Percentiles rank a stretch among this genome's conserved stretches.
phyloP scores from a whole-genome alignment of 1,140 invertebrate species.

The Bombus turneri region DNA sequence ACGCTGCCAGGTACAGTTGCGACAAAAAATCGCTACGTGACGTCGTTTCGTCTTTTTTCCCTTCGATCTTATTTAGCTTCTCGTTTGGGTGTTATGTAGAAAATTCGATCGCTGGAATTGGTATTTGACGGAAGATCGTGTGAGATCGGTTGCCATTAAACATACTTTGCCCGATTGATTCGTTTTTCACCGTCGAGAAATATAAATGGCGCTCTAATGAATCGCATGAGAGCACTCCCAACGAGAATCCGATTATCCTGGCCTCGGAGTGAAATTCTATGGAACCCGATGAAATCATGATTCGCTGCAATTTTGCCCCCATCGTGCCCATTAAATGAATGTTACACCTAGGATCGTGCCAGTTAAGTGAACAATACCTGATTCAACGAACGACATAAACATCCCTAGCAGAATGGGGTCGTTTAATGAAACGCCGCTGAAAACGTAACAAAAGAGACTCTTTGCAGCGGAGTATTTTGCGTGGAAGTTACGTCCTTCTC shows the following conservation, averaged over 20 bases:
- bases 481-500: not conserved
- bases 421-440: slow-evolving; percentile 23
- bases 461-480: not conserved
- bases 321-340: not conserved
- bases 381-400: slow-evolving; percentile 36
- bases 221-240: slow-evolving; percentile 10
- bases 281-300: slow-evolving; percentile 2
- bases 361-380: slow-evolving; percentile 34
- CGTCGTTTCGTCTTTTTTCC: not conserved
- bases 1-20: too few species aligned
- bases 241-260: slow-evolving; percentile 25
- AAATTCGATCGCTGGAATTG: too few species aligned
- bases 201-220: slow-evolving; percentile 37
- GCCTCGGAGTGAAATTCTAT: not conserved
- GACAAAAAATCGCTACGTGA: not conserved
- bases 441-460: slow-evolving; percentile 29
- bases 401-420: not conserved
- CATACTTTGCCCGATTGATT: not conserved
- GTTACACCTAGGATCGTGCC: not conserved
- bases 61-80: too few species aligned
- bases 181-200: not conserved
- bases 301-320: slow-evolving; percentile 9
- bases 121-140: too few species aligned
- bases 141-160: too few species aligned
- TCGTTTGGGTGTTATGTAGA: too few species aligned